phyloP scores from a whole-genome alignment of 2,113 vertebrate species.

The Eira barbara region DNA sequence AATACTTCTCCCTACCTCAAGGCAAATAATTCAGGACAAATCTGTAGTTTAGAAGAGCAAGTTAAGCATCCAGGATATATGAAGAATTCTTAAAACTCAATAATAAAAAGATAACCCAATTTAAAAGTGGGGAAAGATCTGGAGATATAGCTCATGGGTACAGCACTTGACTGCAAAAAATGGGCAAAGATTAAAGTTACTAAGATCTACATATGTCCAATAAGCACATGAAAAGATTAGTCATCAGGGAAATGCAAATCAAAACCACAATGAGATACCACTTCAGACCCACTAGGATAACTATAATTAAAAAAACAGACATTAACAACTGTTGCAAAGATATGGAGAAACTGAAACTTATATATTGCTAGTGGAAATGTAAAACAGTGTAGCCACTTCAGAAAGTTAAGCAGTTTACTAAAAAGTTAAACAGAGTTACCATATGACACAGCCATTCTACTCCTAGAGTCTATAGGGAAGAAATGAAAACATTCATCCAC shows the following conservation, averaged over 20 bases:
- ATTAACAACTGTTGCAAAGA: not conserved
- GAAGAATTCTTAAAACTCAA: not conserved
- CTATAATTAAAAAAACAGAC: not conserved
- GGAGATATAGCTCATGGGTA: not conserved
- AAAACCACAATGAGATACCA: conserved; percentile 30
- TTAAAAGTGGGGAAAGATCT: not conserved
- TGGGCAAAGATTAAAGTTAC: not conserved
- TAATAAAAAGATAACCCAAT: conserved; percentile 14
- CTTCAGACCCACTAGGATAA: not conserved
- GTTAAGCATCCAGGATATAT: conserved; percentile 12
- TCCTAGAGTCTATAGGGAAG: not conserved
- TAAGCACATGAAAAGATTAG: not conserved
- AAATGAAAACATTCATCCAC: conserved; percentile 33
- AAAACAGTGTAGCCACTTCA: not conserved
- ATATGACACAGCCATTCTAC: not conserved
- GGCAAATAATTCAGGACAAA: not conserved
- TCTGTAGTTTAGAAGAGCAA: conserved; percentile 5
- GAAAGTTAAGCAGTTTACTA: not conserved
- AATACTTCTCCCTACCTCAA: not conserved
- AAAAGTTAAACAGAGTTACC: conserved; percentile 10
- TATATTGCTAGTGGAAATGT: not conserved
- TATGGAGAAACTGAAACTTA: not conserved
- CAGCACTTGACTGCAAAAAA: not conserved
- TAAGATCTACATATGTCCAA: not conserved
- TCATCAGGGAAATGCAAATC: conserved; percentile 10